Conservation (phyloP, 92 coral and sea anemone genomes). For the Siderastrea siderea region DNA sequence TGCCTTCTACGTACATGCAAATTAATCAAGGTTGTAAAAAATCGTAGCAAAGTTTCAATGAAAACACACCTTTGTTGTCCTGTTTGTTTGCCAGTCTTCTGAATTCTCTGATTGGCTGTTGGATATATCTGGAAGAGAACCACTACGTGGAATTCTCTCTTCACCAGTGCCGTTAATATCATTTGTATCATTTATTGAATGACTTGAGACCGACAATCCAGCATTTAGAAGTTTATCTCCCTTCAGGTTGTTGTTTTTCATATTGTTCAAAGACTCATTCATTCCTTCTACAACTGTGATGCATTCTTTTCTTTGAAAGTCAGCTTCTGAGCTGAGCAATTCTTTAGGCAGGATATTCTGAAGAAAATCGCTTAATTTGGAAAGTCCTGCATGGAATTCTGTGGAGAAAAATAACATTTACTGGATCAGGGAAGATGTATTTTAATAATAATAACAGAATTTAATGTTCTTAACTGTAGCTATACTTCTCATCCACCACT, state of each 20-base stretch:
- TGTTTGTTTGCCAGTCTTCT: constrained; percentile 44
- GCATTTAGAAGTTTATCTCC: constrained; percentile 62
- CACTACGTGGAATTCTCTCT: constrained; percentile 80
- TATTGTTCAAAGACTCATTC: constrained; percentile 69
- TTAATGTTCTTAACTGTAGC: background rate
- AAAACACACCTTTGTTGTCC: constrained; percentile 47
- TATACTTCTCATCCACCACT: no score
- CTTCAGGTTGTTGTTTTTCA: constrained; percentile 47
- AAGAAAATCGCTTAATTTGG: constrained; percentile 78
- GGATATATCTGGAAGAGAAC: constrained; percentile 83
- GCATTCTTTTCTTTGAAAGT: constrained; percentile 79
- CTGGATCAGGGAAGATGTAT: background rate
- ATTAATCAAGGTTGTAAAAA: background rate
- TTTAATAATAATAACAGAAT: background rate
- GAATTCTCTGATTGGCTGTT: constrained; percentile 39
- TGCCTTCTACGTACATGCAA: background rate
- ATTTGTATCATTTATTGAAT: constrained; percentile 70
- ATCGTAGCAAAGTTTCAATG: background rate
- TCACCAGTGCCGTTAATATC: constrained; percentile 61
- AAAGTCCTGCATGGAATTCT: constrained; percentile 78
- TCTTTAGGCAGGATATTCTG: constrained; percentile 84
- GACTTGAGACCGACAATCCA: constrained; percentile 84
- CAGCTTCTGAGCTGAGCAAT: constrained; percentile 86
- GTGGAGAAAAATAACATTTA: background rate
- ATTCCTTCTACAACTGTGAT: constrained; percentile 75